Evolutionary conservation across 2,888 invertebrate species (phyloP), one percentile per base, ranked within the genome.

Genomic region (Drosophila cyrtoloma): DNA sequence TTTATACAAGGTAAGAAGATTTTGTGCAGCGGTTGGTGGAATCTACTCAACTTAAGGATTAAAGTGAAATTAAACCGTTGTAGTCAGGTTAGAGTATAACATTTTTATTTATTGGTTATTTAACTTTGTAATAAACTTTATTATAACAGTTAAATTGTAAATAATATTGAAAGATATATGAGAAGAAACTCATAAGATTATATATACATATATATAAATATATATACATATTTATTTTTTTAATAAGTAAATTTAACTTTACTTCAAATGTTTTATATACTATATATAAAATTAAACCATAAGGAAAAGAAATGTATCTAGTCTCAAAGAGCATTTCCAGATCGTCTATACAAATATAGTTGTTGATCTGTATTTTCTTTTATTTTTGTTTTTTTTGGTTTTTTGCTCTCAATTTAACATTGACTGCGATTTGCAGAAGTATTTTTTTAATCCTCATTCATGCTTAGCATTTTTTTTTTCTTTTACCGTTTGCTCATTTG

Each of bases 371-470:
- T 33, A n/a, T 35, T 35, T n/a, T 6, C 28, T 26, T 33, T 26
- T 51, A 32, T 51, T 26, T 42, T 51, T 28, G 26, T 28, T 28
- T 28, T 28, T 58, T 53, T 28, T 33, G 19, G 6, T 6, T 19
- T 56, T 39, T 30, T 9, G 61, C 71, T 33, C 19, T 47, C 28
- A 52, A 39, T 60, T 81, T 71, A 73, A 81, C 79, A 86, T 86
- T 87, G 84, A 79, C 84, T 81, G 79, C 84, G 84, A 84, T 79
- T 87, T 81, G 73, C 74, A 72, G 70, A 82, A 79, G 87, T 73
- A 84, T 76, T 72, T 85, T 22, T 55, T 55, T 19, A 67, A 64
- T 74, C 65, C 58, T 32, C 63, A 73, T 58, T 76, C 57, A 64
- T 57, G 67, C 77, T 74, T 39, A 33, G 39, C 61, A 57, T 61